Conservation (phyloP, 2,888 invertebrate genomes). For the Atethmia centrago region DNA sequence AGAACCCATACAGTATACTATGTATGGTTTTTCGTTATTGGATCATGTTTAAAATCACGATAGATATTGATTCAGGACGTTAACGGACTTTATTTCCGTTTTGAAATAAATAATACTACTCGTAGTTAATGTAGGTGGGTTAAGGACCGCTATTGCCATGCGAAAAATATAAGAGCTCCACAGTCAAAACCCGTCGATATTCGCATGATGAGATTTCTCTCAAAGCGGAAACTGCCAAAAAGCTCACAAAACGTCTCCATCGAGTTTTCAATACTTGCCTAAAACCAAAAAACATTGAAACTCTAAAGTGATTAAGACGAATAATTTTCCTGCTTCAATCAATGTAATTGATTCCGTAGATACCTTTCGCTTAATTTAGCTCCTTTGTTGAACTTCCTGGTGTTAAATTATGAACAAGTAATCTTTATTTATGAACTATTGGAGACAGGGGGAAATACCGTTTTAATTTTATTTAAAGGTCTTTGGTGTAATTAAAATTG, state of each 20-base stretch:
- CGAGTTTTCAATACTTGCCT: neutral
- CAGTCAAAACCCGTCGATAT: neutral
- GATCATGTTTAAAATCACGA: too few relatives aligned
- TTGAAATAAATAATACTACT: too few relatives aligned
- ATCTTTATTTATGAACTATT: constrained; percentile 43
- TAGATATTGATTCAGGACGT: too few relatives aligned
- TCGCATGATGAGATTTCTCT: neutral
- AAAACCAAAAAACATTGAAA: constrained; percentile 33
- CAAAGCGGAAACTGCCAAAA: constrained; percentile 1
- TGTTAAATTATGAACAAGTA: constrained; percentile 22
- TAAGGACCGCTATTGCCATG: too few relatives aligned
- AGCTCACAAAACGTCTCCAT: neutral
- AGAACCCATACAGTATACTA: too few relatives aligned
- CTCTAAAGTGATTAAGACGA: constrained; percentile 19
- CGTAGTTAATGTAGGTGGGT: too few relatives aligned
- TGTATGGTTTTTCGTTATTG: too few relatives aligned
- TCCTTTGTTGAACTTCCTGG: constrained; percentile 30
- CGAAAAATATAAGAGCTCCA: too few relatives aligned
- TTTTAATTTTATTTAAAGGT: neutral
- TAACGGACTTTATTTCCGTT: too few relatives aligned
- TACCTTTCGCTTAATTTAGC: constrained; percentile 13
- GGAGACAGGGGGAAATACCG: neutral
- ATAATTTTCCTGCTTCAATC: constrained; percentile 32
- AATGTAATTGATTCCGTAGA: constrained; percentile 45
- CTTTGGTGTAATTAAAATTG: neutral